A percentile compares a stretch with the other conserved stretches of the same genome.
Evolutionary conservation across 2,113 vertebrate genomes (phyloP).

Genomic region (Microtus oregoni): DNA sequence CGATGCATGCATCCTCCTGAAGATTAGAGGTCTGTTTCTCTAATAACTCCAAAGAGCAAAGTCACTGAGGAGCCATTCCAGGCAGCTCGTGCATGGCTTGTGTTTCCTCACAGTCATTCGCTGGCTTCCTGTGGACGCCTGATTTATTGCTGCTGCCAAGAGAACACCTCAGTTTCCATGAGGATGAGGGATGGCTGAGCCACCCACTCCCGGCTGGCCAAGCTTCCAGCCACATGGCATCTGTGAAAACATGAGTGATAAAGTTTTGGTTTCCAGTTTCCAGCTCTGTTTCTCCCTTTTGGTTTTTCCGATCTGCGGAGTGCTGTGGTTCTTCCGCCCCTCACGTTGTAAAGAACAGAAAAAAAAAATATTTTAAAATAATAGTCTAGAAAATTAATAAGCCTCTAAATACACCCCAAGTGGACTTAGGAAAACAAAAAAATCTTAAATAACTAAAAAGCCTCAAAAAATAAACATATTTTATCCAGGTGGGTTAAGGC

Average conservation of each 20-base stretch:
- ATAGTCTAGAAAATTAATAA: constrained; percentile 13
- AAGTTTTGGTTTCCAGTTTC: constrained; percentile 66
- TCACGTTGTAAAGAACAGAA: constrained; percentile 54
- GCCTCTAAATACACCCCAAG: not conserved
- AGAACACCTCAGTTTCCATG: constrained; percentile 76
- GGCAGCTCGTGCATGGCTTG: constrained; percentile 71
- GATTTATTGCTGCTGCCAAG: constrained; percentile 82
- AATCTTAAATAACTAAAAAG: constrained; percentile 15
- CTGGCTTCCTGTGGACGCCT: constrained; percentile 78
- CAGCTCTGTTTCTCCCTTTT: constrained; percentile 59
- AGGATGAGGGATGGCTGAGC: constrained; percentile 72
- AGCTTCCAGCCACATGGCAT: constrained; percentile 69
- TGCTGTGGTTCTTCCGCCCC: not conserved
- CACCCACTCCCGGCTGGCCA: constrained; percentile 72
- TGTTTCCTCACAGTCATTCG: constrained; percentile 72
- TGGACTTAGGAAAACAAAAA: constrained; percentile 17
- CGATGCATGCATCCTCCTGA: not conserved
- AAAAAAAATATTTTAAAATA: constrained; percentile 9
- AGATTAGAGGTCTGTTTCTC: constrained; percentile 40
- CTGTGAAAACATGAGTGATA: constrained; percentile 77
- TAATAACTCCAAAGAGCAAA: constrained; percentile 17
- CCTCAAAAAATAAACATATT: constrained; percentile 43
- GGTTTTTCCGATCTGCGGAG: constrained; percentile 40
- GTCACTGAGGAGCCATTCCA: constrained; percentile 62
- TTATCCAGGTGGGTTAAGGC: not conserved